Conservation (phyloP, 2,113 vertebrate species). For the Charina bottae region DNA sequence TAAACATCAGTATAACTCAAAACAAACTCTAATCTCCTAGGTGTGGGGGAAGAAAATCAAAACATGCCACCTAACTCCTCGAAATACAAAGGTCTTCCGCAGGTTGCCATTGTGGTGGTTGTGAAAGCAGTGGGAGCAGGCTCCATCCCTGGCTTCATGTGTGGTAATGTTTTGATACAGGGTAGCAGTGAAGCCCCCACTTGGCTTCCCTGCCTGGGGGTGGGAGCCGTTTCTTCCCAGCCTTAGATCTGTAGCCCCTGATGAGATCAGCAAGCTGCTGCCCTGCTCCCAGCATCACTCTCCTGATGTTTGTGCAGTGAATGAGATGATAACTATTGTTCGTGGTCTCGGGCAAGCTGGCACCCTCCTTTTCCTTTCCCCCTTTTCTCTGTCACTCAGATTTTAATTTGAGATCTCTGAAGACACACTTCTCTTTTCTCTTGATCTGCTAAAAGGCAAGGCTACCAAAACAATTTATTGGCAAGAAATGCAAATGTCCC, state of each 20-base stretch:
- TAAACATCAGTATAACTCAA: too few relatives aligned
- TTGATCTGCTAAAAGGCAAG: background rate
- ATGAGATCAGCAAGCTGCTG: background rate
- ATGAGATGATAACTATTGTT: background rate
- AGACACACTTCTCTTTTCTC: background rate
- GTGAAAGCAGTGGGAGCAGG: background rate
- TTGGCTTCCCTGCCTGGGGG: background rate
- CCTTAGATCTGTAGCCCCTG: background rate
- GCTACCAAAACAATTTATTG: background rate
- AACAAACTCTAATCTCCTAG: too few relatives aligned
- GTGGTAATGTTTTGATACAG: background rate
- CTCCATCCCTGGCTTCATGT: background rate
- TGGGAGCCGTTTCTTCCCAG: background rate
- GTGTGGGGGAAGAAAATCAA: too few relatives aligned
- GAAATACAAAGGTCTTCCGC: too few relatives aligned
- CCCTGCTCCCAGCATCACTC: background rate
- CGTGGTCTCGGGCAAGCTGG: background rate
- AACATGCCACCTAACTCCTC: too few relatives aligned
- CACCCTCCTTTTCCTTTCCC: background rate
- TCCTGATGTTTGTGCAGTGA: background rate
- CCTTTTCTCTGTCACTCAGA: background rate
- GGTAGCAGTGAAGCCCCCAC: background rate
- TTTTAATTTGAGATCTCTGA: background rate
- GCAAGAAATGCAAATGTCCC: background rate
- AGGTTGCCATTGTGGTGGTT: too few relatives aligned